Conservation (phyloP, 1,140 invertebrate genomes). For the Euura lappo region DNA sequence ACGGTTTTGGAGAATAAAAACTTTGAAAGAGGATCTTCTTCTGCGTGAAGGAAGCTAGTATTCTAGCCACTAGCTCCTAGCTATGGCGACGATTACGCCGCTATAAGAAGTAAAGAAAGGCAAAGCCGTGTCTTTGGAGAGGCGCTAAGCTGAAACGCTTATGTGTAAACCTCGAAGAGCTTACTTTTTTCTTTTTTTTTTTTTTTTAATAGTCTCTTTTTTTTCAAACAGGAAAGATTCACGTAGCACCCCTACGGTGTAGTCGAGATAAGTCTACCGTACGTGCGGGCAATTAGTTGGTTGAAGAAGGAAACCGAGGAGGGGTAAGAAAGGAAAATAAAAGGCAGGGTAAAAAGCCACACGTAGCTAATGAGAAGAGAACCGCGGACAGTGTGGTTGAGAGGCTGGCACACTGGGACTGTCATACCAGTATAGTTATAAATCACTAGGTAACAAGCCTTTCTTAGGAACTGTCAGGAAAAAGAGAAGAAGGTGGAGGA, state of each 20-base stretch:
- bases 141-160: neutral
- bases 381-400: neutral
- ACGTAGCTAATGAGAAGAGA: neutral
- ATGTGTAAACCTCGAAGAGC: neutral
- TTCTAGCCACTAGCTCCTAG: neutral
- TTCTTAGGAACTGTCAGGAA: neutral
- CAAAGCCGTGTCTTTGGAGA: neutral
- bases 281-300: slow-evolving; percentile 3
- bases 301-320: neutral
- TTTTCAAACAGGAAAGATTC: too few species aligned
- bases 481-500: too few species aligned
- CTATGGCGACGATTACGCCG: neutral
- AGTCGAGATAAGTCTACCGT: neutral
- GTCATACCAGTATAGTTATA: neutral
- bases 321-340: neutral
- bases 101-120: neutral
- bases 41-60: too few species aligned
- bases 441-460: slow-evolving; percentile 5
- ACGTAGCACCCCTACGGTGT: neutral
- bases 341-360: neutral
- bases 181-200: neutral
- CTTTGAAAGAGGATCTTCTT: too few species aligned
- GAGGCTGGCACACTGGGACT: neutral
- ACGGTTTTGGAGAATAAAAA: too few species aligned
- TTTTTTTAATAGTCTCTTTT: too few species aligned